Evolutionary conservation across 2,113 vertebrate species (phyloP).

Genomic region (Microtus oregoni): DNA sequence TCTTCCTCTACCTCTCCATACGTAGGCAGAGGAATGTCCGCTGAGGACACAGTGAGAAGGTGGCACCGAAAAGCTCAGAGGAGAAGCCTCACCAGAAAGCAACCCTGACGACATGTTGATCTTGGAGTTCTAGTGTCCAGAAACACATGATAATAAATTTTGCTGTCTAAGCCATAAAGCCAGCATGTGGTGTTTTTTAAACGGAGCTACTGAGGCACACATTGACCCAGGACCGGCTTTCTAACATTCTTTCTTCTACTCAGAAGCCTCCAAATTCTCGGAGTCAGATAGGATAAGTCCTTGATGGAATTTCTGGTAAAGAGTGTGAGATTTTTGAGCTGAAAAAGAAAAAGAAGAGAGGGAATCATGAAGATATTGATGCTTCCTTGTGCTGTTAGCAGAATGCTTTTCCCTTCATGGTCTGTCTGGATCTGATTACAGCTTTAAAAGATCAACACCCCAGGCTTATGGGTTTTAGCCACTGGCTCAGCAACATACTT

Average conservation of each 20-base stretch:
- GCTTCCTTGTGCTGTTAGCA: conserved; percentile 34
- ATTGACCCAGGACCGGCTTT: background rate
- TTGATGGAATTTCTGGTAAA: background rate
- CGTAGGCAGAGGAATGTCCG: background rate
- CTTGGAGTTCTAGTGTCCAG: background rate
- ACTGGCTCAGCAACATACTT: background rate
- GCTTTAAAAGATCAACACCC: background rate
- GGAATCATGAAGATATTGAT: conserved; percentile 1
- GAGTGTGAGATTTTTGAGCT: conserved; percentile 18
- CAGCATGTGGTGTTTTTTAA: background rate
- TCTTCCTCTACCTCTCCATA: background rate
- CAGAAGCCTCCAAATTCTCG: background rate
- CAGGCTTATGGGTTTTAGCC: background rate
- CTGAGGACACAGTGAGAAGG: background rate
- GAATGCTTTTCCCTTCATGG: background rate
- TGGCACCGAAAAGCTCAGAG: background rate
- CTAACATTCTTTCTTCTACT: background rate
- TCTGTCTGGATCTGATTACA: background rate
- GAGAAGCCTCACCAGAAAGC: background rate
- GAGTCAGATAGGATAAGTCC: background rate
- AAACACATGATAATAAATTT: background rate
- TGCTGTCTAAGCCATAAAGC: background rate
- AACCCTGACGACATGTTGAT: background rate
- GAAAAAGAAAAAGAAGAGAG: conserved; percentile 1
- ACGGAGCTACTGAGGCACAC: background rate